Evolutionary conservation across 1,140 invertebrate genomes (phyloP).

Genomic region (Platyura marginata): DNA sequence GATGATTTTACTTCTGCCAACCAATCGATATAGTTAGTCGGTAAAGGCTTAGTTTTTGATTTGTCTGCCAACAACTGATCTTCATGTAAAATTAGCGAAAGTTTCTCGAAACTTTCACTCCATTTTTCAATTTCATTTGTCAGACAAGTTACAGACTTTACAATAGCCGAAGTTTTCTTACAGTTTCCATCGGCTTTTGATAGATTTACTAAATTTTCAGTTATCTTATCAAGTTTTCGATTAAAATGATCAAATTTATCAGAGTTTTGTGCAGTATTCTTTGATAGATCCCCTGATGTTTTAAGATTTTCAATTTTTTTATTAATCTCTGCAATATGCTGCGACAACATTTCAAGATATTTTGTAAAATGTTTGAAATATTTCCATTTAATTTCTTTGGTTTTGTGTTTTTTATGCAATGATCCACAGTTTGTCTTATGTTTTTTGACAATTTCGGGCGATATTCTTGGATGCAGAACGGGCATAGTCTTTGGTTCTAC

Average conservation of each 20-base stretch:
- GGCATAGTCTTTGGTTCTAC: no score
- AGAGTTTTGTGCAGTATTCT: background rate
- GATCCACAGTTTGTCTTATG: no score
- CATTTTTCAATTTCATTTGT: background rate
- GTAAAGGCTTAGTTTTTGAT: background rate
- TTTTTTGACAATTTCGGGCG: no score
- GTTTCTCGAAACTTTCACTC: background rate
- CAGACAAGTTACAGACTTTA: background rate
- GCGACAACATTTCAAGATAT: background rate
- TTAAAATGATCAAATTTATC: background rate
- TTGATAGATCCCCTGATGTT: background rate
- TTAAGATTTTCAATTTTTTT: background rate
- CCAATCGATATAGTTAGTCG: background rate
- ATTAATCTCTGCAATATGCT: background rate
- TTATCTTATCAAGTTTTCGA: background rate
- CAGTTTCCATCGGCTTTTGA: background rate
- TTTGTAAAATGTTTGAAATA: background rate
- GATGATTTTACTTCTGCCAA: background rate
- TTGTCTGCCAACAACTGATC: no score
- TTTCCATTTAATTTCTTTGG: background rate
- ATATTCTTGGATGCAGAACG: no score
- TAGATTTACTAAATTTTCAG: background rate
- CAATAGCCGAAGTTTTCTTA: background rate
- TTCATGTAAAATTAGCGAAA: no score
- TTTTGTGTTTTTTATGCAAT: background rate